A percentile compares a stretch with the other conserved stretches of the same genome.
These are phyloP conservation scores for Standfussiana lucernea DNA, from an alignment of 2,888 invertebrate species.

Conservation along the genomic window DNA sequence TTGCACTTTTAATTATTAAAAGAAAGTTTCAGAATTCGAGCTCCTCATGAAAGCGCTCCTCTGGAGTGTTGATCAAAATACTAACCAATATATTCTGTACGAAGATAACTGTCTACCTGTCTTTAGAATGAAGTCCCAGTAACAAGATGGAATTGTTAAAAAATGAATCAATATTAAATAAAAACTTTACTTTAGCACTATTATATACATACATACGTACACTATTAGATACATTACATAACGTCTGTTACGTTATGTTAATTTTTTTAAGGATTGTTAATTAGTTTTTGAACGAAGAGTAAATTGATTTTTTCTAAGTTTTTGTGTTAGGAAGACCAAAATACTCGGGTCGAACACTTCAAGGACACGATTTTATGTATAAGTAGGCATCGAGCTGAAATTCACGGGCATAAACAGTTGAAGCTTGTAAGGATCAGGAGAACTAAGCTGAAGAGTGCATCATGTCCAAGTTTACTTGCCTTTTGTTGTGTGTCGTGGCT, in stretches of 20 bases:
- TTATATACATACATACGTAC: not conserved
- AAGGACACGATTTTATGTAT: conserved; percentile 29
- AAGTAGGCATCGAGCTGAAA: conserved; percentile 7
- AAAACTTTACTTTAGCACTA: not conserved
- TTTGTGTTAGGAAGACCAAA: not conserved
- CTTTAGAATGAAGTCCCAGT: not conserved
- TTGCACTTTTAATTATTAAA: not conserved
- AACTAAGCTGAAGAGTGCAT: conserved; percentile 11
- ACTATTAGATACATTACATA: conserved; percentile 5
- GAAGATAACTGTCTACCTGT: not conserved
- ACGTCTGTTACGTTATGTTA: not conserved
- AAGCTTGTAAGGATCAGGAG: conserved; percentile 12
- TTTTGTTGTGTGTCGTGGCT: conserved; percentile 40
- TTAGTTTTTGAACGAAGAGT: not conserved
- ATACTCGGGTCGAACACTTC: not conserved
- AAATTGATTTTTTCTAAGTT: not conserved
- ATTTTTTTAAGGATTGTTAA: not conserved
- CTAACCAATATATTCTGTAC: not conserved
- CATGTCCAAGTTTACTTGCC: conserved; percentile 47
- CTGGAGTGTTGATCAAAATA: not conserved
- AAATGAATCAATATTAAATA: not conserved
- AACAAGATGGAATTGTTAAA: not conserved
- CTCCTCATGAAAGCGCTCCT: not conserved
- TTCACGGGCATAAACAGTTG: conserved; percentile 10
- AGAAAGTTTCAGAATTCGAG: not conserved